Evolutionary conservation across 92 coral and sea anemone species (phyloP), one percentile per base, ranked within the genome.

Genomic region (Chrysogorgia sp.): DNA sequence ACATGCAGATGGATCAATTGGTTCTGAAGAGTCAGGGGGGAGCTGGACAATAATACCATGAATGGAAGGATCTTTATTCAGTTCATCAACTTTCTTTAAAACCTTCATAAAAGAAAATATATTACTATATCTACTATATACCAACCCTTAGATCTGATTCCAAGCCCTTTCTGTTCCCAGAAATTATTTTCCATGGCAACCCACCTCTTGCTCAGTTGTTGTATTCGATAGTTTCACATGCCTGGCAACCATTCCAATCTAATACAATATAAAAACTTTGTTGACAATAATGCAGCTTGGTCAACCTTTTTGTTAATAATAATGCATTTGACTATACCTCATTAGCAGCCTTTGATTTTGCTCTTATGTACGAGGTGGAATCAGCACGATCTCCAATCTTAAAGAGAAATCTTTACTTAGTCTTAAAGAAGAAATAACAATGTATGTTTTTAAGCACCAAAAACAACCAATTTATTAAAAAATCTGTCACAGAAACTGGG

Each of bases 41-140:
- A 94, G 88, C 56, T 94, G 98, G 0, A 94, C 98, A 85, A 94
- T 94, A 6, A 94, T 94, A 25, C 98, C 98, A 71, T 94, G 98
- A 66, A 94, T 78, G 12, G 90, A 49, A 15, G 89, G 76, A 58
- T 94, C 98, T 71, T 89, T 91, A 71, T 94, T 94, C 43, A 94
- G 72, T 5, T 76, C 91, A 77, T 94, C 96, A 31, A 94, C 92
- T 55, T 91, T 93, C 59, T 89, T 89, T 14, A 94, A 80, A 35
- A 94, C 98, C 98, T 94, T 10, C 48, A 22, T 7, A 21, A 32
- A 33, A 67, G 10, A 41, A 12, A 30, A 12, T 10, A 67, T 13
- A 22, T n/a, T 21, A 33, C 7, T 32, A 10, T 3, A 67, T 33
- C 12, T 40, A 10, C 33, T 15, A 24, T 5, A 20, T 43, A 43